A percentile compares a stretch with the other conserved stretches of the same genome.
These are phyloP conservation scores for Epizoanthus rinbou DNA, from an alignment of 92 coral and sea anemone genomes.

Conservation along the genomic window DNA sequence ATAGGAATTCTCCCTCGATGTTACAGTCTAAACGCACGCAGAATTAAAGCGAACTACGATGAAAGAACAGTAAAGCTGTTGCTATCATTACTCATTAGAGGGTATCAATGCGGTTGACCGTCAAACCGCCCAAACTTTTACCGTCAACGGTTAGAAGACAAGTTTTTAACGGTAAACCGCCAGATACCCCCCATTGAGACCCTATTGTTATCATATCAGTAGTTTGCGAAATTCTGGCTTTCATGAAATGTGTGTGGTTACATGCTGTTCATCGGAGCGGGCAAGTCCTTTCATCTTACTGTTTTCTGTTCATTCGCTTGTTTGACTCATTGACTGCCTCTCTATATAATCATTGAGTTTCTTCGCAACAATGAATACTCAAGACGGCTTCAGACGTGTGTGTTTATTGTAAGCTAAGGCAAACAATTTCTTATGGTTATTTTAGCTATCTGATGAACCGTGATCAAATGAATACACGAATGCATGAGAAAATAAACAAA, in stretches of 20 bases:
- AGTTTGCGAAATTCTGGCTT: not conserved
- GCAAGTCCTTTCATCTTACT: no score
- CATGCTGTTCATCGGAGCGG: not conserved
- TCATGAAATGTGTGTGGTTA: not conserved
- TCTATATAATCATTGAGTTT: not conserved
- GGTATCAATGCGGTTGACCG: no score
- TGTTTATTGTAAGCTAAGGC: not conserved
- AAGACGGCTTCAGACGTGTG: slow-evolving; percentile 1
- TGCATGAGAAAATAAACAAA: no score
- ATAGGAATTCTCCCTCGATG: not conserved
- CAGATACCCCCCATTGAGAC: no score
- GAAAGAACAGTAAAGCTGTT: no score
- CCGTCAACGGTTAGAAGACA: no score
- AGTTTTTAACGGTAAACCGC: no score
- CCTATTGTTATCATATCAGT: not conserved
- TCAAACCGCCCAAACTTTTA: not conserved
- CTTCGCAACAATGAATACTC: not conserved
- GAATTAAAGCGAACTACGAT: not conserved
- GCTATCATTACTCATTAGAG: no score
- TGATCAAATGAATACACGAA: slow-evolving; percentile 1
- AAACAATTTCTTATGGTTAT: not conserved
- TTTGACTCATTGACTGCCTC: no score
- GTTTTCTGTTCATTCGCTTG: no score
- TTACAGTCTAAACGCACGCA: not conserved
- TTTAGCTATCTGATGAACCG: slow-evolving; percentile 7